Base-by-base conservation (phyloP, 2,888 invertebrate genomes). In the Bimastos eiseni region DNA sequence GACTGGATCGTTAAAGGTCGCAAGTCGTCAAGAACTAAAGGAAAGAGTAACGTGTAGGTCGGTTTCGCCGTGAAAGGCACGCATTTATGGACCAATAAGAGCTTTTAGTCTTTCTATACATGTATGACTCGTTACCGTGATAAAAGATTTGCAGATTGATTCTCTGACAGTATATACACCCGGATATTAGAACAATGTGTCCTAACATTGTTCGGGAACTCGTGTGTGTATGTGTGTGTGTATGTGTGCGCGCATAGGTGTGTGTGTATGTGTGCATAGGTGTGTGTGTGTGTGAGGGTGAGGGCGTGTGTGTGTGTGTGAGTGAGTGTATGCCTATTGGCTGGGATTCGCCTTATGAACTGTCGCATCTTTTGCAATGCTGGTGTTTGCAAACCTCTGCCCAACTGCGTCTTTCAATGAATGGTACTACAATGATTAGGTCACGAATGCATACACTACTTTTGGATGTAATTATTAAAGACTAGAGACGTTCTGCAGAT, bases 1-100 rank as follows among this genome's bases (percentile, higher is more conserved):
- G 89, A 70, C n/a, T 70, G 70, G 70, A 70, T 70, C 2, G 70
- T 70, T n/a, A 70, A 70, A n/a, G 70, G 70, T 70, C 70, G n/a
- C n/a, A 70, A 70, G 70, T 30, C 11, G 70, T 70, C 70, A 13
- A 70, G 11, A 70, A 70, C 70, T 8, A 70, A 70, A 6, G n/a
- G n/a, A 8, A 70, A n/a, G 70, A 13, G 70, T n/a, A 70, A 70
- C 17, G 70, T 70, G 70, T 70, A 70, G 70, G 70, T n/a, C n/a
- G 0, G 30, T 11, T 41, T 11, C 8, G 15, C 6, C 41, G 15
- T 6, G 41, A 41, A 41, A 15, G 41, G n/a, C n/a, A n/a, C n/a
- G n/a, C n/a, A n/a, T n/a, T n/a, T n/a, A n/a, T n/a, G n/a, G n/a
- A n/a, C n/a, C n/a, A n/a, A 2, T 70, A 70, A n/a, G 30, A 70